Base-by-base conservation (phyloP, 2,113 vertebrate species). In the Pungitius pungitius region DNA sequence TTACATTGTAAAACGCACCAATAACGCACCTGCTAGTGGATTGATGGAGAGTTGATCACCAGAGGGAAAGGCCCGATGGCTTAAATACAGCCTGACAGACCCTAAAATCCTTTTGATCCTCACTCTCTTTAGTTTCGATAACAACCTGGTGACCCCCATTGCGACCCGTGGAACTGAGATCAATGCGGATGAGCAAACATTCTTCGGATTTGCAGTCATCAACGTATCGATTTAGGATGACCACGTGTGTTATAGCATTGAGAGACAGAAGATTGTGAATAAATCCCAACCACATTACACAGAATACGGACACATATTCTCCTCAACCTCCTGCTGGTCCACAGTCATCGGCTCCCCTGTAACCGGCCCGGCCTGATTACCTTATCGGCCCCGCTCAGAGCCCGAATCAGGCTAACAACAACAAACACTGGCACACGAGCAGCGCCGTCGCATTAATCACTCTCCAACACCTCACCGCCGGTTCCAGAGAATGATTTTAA, bases 351-450 rank as follows among this genome's bases (percentile, higher is more conserved):
- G 51, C 15, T 52, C 7, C 12, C 6, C 0, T 22, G 73, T 64
- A 75, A 64, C 70, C 69, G 69, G 74, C 68, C 63, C 35, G 40
- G 71, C 30, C 80, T 86, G 73, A 86, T 71, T 79, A 74, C 45
- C 78, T 90, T 83, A 89, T 87, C 88, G 83, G 83, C 52, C 59
- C 65, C 62, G 59, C 52, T 73, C 88, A 91, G 86, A 79, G 70
- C 75, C 66, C 11, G 43, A 77, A 52, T 75, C 74, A 54, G 58
- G 65, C 72, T 55, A 59, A 75, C 77, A 74, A 37, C 59, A 75
- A 75, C 69, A 72, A 83, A 84, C 82, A 67, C 64, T 60, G 33
- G 27, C 70, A 37, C 77, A 47, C 51, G 26, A 56, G 55, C 73
- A 73, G 81, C 57, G 74, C 42, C 40, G 39, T 56, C 45, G 66